Evolutionary conservation across 1,140 invertebrate species (phyloP).

Genomic region (Diuraphis noxia): DNA sequence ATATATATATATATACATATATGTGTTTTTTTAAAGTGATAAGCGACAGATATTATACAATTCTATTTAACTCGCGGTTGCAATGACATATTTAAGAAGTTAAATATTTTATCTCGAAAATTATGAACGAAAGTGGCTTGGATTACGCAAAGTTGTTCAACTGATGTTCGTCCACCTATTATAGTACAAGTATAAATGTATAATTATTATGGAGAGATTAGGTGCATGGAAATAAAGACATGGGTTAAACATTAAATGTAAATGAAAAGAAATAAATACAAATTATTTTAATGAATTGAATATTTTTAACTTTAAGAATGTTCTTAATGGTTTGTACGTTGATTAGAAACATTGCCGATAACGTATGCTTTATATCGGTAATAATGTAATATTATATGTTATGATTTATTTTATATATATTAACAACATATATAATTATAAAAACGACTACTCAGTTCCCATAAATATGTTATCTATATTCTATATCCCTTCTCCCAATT

Average conservation of each 20-base stretch:
- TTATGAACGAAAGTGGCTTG: background rate
- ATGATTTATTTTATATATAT: background rate
- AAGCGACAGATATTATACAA: background rate
- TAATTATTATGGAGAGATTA: constrained; percentile 1
- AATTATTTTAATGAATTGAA: constrained; percentile 5
- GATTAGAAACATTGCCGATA: background rate
- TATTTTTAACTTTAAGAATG: background rate
- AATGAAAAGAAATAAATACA: background rate
- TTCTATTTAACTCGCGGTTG: background rate
- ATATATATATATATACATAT: background rate
- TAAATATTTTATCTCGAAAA: constrained; percentile 12
- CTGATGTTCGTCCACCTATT: background rate
- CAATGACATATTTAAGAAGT: background rate
- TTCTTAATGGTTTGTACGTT: background rate
- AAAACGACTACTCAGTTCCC: background rate
- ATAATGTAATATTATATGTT: background rate
- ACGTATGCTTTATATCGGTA: background rate
- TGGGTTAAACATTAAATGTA: background rate
- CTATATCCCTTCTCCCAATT: background rate
- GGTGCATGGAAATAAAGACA: background rate
- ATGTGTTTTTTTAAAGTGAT: background rate
- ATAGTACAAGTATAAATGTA: background rate
- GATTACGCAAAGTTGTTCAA: constrained; percentile 1
- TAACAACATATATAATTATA: constrained; percentile 10
- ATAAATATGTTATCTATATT: constrained; percentile 18